A percentile compares a stretch with the other conserved stretches of the same genome.
phyloP scores from a whole-genome alignment of 2,113 vertebrate genomes.

The Dissostichus mawsoni region DNA sequence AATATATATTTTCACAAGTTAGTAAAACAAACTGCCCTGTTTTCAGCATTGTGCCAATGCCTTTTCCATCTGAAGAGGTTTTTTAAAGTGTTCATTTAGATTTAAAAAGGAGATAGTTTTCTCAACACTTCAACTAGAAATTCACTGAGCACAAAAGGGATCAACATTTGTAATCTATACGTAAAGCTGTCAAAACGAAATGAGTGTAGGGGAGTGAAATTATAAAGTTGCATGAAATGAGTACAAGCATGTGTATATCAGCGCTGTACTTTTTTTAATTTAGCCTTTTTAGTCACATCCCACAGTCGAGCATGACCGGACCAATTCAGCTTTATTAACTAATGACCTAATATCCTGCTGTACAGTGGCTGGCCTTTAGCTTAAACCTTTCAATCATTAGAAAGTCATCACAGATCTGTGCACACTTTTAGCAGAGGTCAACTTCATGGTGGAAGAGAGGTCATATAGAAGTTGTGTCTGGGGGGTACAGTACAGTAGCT shows the following conservation, averaged over 20 bases:
- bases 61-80: background rate
- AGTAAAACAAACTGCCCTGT: too few relatives aligned
- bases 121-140: background rate
- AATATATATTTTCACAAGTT: too few relatives aligned
- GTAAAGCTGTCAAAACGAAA: background rate
- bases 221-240: background rate
- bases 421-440: background rate
- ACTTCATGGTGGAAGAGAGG: constrained; percentile 21
- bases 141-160: background rate
- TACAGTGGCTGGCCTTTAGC: constrained; percentile 24
- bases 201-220: background rate
- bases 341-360: constrained; percentile 43
- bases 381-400: constrained; percentile 34
- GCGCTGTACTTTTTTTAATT: background rate
- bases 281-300: background rate
- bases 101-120: background rate
- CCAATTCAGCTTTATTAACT: constrained; percentile 40
- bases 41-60: too few relatives aligned
- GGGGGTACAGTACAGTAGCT: background rate
- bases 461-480: constrained; percentile 24
- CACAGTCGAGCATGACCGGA: constrained; percentile 15
- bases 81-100: background rate
- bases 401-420: background rate
- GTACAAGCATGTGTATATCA: background rate
- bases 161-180: background rate